Conservation (phyloP, 2,797 vertebrate genomes). For the Sebastiscus tertius region DNA sequence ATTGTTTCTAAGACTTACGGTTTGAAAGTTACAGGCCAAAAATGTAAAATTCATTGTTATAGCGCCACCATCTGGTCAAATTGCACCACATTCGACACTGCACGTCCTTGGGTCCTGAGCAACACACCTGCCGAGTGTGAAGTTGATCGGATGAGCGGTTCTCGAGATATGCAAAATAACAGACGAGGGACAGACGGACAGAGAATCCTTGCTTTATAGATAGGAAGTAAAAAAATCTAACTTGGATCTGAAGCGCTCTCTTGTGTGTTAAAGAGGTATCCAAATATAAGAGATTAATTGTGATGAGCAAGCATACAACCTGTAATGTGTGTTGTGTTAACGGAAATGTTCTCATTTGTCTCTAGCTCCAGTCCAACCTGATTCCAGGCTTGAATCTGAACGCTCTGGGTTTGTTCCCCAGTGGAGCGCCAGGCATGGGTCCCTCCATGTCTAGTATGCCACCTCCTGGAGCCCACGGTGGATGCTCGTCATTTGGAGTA, state of each 20-base stretch:
- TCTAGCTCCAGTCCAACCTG: slow-evolving; percentile 97
- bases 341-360: neutral
- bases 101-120: too few species aligned
- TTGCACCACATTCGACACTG: too few species aligned
- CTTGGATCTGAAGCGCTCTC: neutral
- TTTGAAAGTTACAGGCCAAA: too few species aligned
- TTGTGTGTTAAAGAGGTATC: neutral
- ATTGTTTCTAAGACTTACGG: too few species aligned
- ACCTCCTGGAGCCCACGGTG: slow-evolving; percentile 88
- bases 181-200: too few species aligned
- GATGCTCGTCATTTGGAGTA: slow-evolving; percentile 94
- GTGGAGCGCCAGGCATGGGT: slow-evolving; percentile 91
- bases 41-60: too few species aligned
- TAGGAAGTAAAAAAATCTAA: too few species aligned
- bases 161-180: too few species aligned
- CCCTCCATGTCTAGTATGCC: slow-evolving; percentile 90
- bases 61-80: too few species aligned
- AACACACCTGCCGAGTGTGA: too few species aligned
- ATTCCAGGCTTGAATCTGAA: slow-evolving; percentile 99
- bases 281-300: neutral
- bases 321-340: neutral
- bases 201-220: too few species aligned
- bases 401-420: slow-evolving; percentile 95
- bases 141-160: too few species aligned
- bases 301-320: neutral